A percentile compares a stretch with the other conserved stretches of the same genome.
Conservation (phyloP, 1,140 invertebrate genomes). For the Ostrea edulis region DNA sequence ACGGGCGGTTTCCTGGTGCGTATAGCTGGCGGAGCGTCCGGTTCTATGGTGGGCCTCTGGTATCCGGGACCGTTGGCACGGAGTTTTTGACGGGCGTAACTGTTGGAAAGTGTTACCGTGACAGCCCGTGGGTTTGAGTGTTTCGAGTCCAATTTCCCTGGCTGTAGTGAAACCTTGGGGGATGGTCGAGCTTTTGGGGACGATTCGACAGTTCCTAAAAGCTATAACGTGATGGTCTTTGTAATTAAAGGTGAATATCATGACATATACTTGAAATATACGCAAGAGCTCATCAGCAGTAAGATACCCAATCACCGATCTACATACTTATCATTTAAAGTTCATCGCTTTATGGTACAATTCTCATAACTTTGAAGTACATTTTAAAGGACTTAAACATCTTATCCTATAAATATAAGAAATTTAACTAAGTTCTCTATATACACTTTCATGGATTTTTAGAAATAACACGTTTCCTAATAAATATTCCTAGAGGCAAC, state of each 20-base stretch:
- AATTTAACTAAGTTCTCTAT: no score
- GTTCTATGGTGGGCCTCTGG: conserved; percentile 43
- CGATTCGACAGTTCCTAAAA: neutral
- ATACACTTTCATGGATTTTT: no score
- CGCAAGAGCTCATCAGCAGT: no score
- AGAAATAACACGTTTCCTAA: no score
- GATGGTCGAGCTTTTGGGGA: neutral
- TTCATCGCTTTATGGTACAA: no score
- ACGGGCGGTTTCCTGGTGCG: conserved; percentile 8
- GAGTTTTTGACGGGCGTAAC: conserved; percentile 37
- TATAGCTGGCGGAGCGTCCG: conserved; percentile 9
- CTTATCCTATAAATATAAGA: no score
- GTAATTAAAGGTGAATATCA: neutral
- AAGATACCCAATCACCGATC: no score
- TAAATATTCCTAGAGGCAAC: no score
- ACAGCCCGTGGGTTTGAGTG: conserved; percentile 42
- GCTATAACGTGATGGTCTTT: neutral
- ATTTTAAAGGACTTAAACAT: no score
- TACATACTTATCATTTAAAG: no score
- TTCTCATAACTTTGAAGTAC: no score
- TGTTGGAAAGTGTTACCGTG: conserved; percentile 48
- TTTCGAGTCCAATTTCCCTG: neutral
- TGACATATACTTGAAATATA: no score
- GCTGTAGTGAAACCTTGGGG: neutral
- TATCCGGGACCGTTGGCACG: neutral